phyloP scores from a whole-genome alignment of 2,113 vertebrate genomes.

The Naja naja region DNA sequence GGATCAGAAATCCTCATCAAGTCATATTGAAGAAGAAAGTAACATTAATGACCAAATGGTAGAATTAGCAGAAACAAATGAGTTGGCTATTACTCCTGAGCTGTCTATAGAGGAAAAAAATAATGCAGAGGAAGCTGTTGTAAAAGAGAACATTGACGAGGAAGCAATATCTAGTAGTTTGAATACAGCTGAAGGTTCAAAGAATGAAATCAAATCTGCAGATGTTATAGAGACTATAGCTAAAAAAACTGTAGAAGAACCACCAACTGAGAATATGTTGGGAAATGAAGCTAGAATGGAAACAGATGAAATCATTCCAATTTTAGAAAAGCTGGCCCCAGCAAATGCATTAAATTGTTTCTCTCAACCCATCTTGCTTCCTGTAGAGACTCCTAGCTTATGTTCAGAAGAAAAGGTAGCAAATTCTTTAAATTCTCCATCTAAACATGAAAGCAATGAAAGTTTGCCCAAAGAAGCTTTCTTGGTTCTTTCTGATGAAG shows the following conservation, averaged over 20 bases:
- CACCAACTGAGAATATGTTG: constrained; percentile 52
- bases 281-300: constrained; percentile 69
- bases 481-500: constrained; percentile 82
- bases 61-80: constrained; percentile 45
- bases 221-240: constrained; percentile 45
- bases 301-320: constrained; percentile 81
- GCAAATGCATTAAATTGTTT: constrained; percentile 73
- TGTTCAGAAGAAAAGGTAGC: constrained; percentile 76
- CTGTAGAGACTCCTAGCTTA: constrained; percentile 61
- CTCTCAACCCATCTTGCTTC: constrained; percentile 67
- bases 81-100: constrained; percentile 44
- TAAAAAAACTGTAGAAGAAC: constrained; percentile 56
- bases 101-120: constrained; percentile 52
- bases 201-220: constrained; percentile 42
- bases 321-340: constrained; percentile 76
- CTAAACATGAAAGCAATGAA: constrained; percentile 77
- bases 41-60: constrained; percentile 30
- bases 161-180: constrained; percentile 76
- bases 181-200: constrained; percentile 64
- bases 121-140: constrained; percentile 39
- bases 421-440: constrained; percentile 69
- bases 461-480: constrained; percentile 81
- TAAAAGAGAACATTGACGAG: constrained; percentile 63
- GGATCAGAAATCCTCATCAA: constrained; percentile 54
- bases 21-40: constrained; percentile 46